These are phyloP conservation scores for Scaptomyza cyrtandrae DNA, from an alignment of 2,888 invertebrate species.

Conservation along the genomic window DNA sequence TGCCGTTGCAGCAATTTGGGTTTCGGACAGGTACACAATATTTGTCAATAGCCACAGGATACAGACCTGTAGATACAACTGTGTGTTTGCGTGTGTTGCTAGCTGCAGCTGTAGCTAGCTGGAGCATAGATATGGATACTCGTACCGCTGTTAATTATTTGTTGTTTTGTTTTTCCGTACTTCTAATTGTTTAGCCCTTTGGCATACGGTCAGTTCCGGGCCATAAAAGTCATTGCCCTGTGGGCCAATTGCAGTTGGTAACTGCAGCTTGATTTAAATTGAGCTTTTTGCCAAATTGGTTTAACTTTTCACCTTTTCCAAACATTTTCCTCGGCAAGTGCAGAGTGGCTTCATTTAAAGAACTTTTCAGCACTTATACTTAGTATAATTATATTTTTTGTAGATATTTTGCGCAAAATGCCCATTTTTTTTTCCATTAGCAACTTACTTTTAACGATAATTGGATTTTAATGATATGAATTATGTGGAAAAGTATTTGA, in stretches of 20 bases:
- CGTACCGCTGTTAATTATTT: slow-evolving; percentile 46
- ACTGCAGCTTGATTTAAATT: slow-evolving; percentile 24
- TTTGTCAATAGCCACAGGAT: slow-evolving; percentile 57
- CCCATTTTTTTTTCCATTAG: slow-evolving; percentile 7
- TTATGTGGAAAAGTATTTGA: slow-evolving; percentile 30
- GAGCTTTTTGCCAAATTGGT: slow-evolving; percentile 21
- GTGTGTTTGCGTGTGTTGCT: not conserved
- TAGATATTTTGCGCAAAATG: not conserved
- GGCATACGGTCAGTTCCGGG: slow-evolving; percentile 18
- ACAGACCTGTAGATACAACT: slow-evolving; percentile 30
- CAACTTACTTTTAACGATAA: slow-evolving; percentile 30
- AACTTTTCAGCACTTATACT: not conserved
- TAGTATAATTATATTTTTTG: slow-evolving; percentile 7
- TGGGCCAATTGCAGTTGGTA: slow-evolving; percentile 32
- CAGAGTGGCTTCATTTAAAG: slow-evolving; percentile 1
- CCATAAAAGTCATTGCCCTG: slow-evolving; percentile 32
- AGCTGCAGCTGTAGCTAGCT: not conserved
- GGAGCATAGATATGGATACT: not conserved
- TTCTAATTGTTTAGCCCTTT: slow-evolving; percentile 50
- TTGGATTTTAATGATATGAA: slow-evolving; percentile 60
- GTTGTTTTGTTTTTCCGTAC: slow-evolving; percentile 22
- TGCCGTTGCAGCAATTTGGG: slow-evolving; percentile 60
- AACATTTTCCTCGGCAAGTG: not conserved
- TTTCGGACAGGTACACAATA: slow-evolving; percentile 47
- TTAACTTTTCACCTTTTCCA: slow-evolving; percentile 17